Evolutionary conservation across 2,888 invertebrate species (phyloP).

Genomic region (Saturnia pavonia): DNA sequence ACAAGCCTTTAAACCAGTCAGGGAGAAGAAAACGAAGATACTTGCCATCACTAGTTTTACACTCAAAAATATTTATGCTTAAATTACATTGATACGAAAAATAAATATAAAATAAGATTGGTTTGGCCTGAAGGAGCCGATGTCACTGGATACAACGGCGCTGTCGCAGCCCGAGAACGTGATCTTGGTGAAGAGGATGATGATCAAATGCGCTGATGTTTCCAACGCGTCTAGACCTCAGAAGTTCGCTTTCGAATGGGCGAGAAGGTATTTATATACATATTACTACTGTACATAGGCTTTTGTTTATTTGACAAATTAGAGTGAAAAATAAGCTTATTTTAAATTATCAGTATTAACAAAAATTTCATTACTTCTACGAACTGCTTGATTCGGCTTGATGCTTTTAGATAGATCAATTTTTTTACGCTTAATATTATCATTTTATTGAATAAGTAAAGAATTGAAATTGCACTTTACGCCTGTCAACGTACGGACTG

Average conservation of each 20-base stretch:
- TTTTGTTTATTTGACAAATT: not conserved
- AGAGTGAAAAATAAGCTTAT: not conserved
- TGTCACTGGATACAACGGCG: slow-evolving; percentile 70
- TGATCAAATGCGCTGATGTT: slow-evolving; percentile 99
- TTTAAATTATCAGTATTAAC: not conserved
- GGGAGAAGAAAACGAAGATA: too few species aligned
- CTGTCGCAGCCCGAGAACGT: slow-evolving; percentile 89
- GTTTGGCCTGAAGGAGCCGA: slow-evolving; percentile 58
- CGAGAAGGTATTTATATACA: slow-evolving; percentile 78
- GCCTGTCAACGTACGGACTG: not conserved
- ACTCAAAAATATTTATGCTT: not conserved
- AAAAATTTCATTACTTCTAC: not conserved
- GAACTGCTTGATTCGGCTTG: not conserved
- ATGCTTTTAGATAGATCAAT: not conserved
- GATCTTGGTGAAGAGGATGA: slow-evolving; percentile 94
- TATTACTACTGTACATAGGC: not conserved
- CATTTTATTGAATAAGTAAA: not conserved
- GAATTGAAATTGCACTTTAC: not conserved
- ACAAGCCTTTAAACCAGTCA: too few species aligned
- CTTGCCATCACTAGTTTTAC: too few species aligned
- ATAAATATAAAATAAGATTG: not conserved
- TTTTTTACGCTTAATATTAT: not conserved
- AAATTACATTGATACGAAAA: not conserved
- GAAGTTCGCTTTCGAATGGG: slow-evolving; percentile 94
- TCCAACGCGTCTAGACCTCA: slow-evolving; percentile 97